Evolutionary conservation across 2,888 invertebrate species (phyloP), one percentile per base, ranked within the genome.

Genomic region (Xiphydria camelus): DNA sequence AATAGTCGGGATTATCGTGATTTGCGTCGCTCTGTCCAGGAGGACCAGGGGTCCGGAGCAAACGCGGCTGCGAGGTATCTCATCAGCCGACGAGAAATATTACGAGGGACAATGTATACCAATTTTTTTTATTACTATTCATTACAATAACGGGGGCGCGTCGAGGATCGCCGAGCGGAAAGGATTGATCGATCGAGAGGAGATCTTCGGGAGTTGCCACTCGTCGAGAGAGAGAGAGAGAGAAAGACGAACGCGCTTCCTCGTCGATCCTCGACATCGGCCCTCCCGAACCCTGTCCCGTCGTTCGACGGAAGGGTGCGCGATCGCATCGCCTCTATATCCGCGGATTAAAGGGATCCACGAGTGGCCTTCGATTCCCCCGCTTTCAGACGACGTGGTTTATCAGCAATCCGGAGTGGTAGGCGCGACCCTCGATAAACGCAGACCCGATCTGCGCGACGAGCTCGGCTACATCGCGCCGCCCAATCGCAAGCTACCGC

Each of bases 381-480:
- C n/a, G n/a, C n/a, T n/a, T 74, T 53, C 79, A 92, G 93, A 93
- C 79, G 93, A 92, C 77, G 91, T 91, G 45, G 91, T 92, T 47
- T 93, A 93, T 82, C 91, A 91, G 78, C 91, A 91, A 68, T 89
- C 91, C 0, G 86, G 85, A 70, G 82, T 82, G 55, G 84, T 81
- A 51, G 81, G 79, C 47, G 86, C 86, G 45, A 91, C 92, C 0
- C 76, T 92, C 69, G 91, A 91, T 79, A 91, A 92, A 73, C 81
- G 87, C 53, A 86, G 91, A 53, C 90, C 91, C 0, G 87, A 87
- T 61, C 81, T 93, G 20, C 84, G 92, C 20, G 93, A 93, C 72
- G 93, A 94, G 73, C 82, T 94, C 21, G 94, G 93, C 42, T 94
- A 94, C 78, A 94, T 94, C 76, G 92, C 94, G 0, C 93, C 94